Percentiles rank a stretch among this genome's conserved stretches.
phyloP scores from a whole-genome alignment of 2,113 vertebrate genomes.

The Bufo gargarizans region DNA sequence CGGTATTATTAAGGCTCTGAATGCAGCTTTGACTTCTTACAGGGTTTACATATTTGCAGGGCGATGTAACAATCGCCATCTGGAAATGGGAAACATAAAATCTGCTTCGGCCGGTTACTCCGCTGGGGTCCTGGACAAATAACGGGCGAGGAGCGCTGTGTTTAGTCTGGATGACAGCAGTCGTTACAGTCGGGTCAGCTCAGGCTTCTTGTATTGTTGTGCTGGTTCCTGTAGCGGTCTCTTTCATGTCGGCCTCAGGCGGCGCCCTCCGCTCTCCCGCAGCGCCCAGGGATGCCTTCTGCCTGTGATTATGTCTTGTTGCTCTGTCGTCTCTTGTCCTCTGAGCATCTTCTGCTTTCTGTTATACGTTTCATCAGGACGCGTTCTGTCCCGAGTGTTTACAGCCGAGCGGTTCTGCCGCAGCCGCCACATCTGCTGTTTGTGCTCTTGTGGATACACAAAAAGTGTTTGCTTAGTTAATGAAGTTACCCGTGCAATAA shows the following conservation, averaged over 20 bases:
- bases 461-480: not conserved
- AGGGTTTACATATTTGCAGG: not conserved
- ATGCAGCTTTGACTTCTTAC: not conserved
- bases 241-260: not conserved
- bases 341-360: not conserved
- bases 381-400: not conserved
- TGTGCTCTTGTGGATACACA: not conserved
- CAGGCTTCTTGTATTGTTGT: not conserved
- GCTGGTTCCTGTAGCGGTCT: not conserved
- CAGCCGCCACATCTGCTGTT: constrained; percentile 4
- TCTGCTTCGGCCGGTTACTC: not conserved
- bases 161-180: not conserved
- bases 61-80: not conserved
- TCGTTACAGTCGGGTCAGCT: not conserved
- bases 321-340: not conserved
- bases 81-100: not conserved
- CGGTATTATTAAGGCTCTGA: not conserved
- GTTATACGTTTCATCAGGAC: not conserved
- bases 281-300: not conserved
- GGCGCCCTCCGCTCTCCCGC: not conserved
- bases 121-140: not conserved
- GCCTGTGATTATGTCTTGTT: not conserved
- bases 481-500: not conserved
- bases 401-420: not conserved
- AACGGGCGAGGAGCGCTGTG: not conserved